These are phyloP conservation scores for Plestiodon gilberti DNA, from an alignment of 2,113 vertebrate species.

Conservation along the genomic window DNA sequence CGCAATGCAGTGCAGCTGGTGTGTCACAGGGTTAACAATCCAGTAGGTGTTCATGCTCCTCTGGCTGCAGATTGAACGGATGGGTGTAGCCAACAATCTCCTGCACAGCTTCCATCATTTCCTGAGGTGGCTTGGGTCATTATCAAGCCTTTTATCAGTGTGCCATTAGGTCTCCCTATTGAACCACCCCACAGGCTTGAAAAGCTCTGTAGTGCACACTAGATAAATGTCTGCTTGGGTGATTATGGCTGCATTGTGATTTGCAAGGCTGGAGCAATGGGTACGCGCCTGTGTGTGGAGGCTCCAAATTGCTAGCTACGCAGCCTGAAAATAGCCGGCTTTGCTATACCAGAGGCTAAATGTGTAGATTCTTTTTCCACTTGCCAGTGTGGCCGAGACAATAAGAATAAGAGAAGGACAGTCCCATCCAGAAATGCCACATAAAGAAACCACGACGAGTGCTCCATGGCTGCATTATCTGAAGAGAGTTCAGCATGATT, in stretches of 20 bases:
- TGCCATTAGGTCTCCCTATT: not conserved
- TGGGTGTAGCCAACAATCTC: accelerated
- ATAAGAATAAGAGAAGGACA: accelerated
- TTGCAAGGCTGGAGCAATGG: not conserved
- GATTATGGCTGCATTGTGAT: accelerated
- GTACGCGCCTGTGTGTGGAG: accelerated
- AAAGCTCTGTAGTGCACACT: accelerated
- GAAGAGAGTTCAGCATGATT: not conserved
- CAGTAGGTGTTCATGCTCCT: not conserved
- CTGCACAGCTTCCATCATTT: not conserved
- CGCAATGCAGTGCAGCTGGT: too few species aligned
- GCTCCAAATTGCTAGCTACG: accelerated
- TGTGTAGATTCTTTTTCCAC: not conserved
- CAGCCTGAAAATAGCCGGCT: not conserved
- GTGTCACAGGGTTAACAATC: too few species aligned
- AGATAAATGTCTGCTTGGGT: accelerated
- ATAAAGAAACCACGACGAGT: too few species aligned
- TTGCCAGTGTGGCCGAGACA: accelerated
- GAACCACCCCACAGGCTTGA: not conserved
- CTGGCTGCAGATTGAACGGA: not conserved
- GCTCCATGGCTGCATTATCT: not conserved
- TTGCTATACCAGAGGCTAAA: accelerated
- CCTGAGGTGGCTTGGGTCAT: accelerated
- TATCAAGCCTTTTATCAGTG: not conserved
- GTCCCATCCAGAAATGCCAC: not conserved